A percentile compares a stretch with the other conserved stretches of the same genome.
phyloP scores from a whole-genome alignment of 1,140 invertebrate species.

The Neelides sp. region DNA sequence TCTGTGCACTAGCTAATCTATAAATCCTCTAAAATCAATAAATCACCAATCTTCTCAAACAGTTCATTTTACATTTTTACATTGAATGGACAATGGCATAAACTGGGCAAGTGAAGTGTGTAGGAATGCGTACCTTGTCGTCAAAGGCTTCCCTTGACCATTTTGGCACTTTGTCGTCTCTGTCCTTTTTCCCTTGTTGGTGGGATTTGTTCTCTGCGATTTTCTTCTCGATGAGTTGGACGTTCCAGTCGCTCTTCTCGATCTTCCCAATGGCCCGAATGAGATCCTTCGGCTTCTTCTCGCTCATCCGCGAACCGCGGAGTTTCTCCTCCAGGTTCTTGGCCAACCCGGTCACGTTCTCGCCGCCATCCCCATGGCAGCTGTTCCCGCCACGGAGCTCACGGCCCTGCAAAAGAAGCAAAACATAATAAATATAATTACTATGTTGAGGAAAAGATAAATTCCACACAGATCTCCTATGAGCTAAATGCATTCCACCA shows the following conservation, averaged over 20 bases:
- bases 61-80: not conserved
- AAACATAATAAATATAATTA: not conserved
- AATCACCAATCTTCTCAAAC: not conserved
- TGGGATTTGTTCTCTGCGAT: conserved; percentile 64
- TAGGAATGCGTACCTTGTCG: conserved; percentile 35
- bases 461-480: too few species aligned
- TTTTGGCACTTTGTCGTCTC: conserved; percentile 68
- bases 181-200: conserved; percentile 45
- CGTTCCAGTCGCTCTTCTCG: conserved; percentile 81
- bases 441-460: too few species aligned
- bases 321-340: conserved; percentile 55
- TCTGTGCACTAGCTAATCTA: too few species aligned
- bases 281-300: conserved; percentile 74
- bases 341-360: conserved; percentile 56
- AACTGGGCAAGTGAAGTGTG: not conserved
- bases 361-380: conserved; percentile 40
- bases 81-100: not conserved
- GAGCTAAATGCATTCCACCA: too few species aligned
- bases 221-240: conserved; percentile 79
- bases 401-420: conserved; percentile 44
- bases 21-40: not conserved
- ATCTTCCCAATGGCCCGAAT: conserved; percentile 77
- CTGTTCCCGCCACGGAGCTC: conserved; percentile 43
- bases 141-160: conserved; percentile 68
- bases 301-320: conserved; percentile 40